Conservation (phyloP, 1,140 invertebrate genomes). For the Ptiloglossa arizonensis region DNA sequence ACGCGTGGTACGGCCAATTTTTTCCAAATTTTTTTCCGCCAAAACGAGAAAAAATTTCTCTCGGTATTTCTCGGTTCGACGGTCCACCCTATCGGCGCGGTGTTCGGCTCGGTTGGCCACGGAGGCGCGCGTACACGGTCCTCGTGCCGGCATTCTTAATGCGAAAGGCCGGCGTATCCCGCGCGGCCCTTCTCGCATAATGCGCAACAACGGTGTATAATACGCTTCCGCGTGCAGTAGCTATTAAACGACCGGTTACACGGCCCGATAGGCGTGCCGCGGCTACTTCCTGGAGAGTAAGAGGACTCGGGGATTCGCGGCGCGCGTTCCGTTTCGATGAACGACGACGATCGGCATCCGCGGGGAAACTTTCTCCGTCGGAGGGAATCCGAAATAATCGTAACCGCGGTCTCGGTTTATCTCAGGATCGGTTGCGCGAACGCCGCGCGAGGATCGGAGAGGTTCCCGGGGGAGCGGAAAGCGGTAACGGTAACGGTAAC, state of each 20-base stretch:
- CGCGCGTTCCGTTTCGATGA: not conserved
- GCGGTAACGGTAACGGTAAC: constrained; percentile 6
- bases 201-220: constrained; percentile 63
- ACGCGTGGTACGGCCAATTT: too few species aligned
- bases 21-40: too few species aligned
- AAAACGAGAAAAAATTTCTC: too few species aligned
- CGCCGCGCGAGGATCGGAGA: constrained; percentile 16
- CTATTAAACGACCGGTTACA: constrained; percentile 72
- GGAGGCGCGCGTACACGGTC: constrained; percentile 31
- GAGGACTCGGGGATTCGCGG: not conserved
- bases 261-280: constrained; percentile 56
- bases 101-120: not conserved
- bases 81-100: constrained; percentile 3
- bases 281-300: constrained; percentile 54
- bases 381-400: constrained; percentile 17
- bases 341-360: not conserved
- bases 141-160: constrained; percentile 58
- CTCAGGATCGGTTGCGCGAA: constrained; percentile 31
- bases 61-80: not conserved
- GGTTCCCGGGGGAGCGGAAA: constrained; percentile 6
- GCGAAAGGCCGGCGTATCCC: constrained; percentile 47
- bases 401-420: not conserved
- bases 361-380: not conserved
- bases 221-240: constrained; percentile 69
- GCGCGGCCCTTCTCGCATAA: constrained; percentile 57